Evolutionary conservation across 2,113 vertebrate species (phyloP).

Genomic region (Nerophis ophidion): DNA sequence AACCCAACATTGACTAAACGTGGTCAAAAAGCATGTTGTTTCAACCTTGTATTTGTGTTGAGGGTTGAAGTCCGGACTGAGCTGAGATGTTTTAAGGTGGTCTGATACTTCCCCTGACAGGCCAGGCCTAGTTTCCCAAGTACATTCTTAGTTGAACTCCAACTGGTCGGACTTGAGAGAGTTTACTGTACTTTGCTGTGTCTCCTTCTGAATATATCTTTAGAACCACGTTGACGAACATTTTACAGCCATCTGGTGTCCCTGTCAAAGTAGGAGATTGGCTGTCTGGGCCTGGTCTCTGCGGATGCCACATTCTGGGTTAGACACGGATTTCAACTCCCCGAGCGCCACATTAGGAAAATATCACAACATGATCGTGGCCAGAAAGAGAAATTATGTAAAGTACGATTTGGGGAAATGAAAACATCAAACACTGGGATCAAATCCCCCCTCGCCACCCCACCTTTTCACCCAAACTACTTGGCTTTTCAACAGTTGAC

Average conservation of each 20-base stretch:
- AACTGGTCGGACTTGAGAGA: not conserved
- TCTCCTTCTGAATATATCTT: not conserved
- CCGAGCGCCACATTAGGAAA: not conserved
- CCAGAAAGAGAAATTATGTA: slow-evolving; percentile 1
- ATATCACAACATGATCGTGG: not conserved
- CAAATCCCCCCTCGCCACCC: not conserved
- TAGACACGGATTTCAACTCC: not conserved
- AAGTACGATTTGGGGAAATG: not conserved
- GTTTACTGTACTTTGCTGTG: not conserved
- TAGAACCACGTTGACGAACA: not conserved
- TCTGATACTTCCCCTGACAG: not conserved
- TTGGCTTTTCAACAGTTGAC: not conserved
- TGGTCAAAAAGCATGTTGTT: no score
- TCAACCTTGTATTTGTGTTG: no score
- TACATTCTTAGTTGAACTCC: not conserved
- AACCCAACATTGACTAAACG: no score
- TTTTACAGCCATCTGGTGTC: slow-evolving; percentile 8
- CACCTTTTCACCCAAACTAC: not conserved
- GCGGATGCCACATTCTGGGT: slow-evolving; percentile 6
- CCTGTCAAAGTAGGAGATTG: slow-evolving; percentile 19
- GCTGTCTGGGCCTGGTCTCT: slow-evolving; percentile 5
- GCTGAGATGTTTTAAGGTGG: not conserved
- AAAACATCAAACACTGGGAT: slow-evolving; percentile 4
- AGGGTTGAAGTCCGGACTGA: not conserved
- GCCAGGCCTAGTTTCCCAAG: not conserved